phyloP scores from a whole-genome alignment of 2,888 invertebrate genomes.

The Eucriotettix oculatus region DNA sequence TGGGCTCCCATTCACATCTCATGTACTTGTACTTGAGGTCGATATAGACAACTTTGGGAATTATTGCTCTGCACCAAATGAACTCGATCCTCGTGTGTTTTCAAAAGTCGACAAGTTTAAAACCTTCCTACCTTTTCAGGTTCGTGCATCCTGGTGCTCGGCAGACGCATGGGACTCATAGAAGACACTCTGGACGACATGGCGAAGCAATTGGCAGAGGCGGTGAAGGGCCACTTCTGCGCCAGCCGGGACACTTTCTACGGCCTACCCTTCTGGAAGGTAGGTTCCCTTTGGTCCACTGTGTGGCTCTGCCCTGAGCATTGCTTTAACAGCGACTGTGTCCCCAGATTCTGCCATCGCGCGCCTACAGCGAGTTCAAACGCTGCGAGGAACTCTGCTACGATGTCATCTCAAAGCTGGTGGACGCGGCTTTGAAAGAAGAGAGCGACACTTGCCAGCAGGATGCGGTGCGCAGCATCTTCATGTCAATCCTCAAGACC shows the following conservation, averaged over 20 bases:
- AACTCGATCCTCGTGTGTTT: too few relatives aligned
- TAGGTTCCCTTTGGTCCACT: background rate
- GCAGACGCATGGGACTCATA: slow-evolving; percentile 60
- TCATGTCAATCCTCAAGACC: slow-evolving; percentile 55
- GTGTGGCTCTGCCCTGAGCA: too few relatives aligned
- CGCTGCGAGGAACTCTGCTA: slow-evolving; percentile 66
- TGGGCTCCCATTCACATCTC: too few relatives aligned
- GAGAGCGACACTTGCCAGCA: slow-evolving; percentile 34
- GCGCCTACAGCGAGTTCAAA: slow-evolving; percentile 50
- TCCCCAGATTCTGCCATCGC: slow-evolving; percentile 40
- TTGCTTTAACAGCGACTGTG: too few relatives aligned
- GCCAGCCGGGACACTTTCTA: slow-evolving; percentile 68
- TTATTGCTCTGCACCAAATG: too few relatives aligned
- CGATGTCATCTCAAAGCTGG: slow-evolving; percentile 59
- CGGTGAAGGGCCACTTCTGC: slow-evolving; percentile 59
- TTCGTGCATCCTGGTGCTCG: slow-evolving; percentile 62
- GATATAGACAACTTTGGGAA: too few relatives aligned
- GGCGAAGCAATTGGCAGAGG: slow-evolving; percentile 18
- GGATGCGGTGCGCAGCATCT: slow-evolving; percentile 50
- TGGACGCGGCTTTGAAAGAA: slow-evolving; percentile 45
- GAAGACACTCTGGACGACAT: slow-evolving; percentile 34
- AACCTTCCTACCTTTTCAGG: slow-evolving; percentile 26
- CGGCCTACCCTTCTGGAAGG: slow-evolving; percentile 67
- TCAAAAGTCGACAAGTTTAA: too few relatives aligned
- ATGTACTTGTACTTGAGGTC: too few relatives aligned